phyloP scores from a whole-genome alignment of 2,113 vertebrate species.

The Willisornis vidua region DNA sequence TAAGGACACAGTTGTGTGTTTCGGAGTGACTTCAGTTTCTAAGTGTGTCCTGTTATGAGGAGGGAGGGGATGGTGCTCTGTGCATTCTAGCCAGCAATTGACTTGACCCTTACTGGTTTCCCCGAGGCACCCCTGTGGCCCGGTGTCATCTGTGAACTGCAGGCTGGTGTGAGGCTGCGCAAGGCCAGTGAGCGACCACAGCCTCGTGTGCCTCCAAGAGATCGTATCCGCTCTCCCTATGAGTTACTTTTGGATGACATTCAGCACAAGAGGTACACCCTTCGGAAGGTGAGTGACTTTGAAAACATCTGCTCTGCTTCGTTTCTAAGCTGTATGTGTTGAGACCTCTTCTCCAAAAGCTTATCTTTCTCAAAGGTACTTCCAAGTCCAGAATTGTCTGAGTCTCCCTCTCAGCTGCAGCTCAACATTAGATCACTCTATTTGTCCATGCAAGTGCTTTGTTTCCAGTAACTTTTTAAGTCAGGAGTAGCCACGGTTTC shows the following conservation, averaged over 20 bases:
- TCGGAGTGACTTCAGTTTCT: not conserved
- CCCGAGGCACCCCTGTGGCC: slow-evolving; percentile 49
- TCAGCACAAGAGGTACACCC: slow-evolving; percentile 62
- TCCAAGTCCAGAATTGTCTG: not conserved
- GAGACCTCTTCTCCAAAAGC: not conserved
- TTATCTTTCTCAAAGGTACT: not conserved
- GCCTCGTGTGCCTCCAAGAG: accelerated
- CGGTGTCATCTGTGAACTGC: slow-evolving; percentile 60
- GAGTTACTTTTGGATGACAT: slow-evolving; percentile 73
- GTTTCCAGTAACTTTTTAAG: not conserved
- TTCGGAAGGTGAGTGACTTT: slow-evolving; percentile 69
- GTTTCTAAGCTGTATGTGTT: not conserved
- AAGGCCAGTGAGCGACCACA: not conserved
- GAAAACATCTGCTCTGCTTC: not conserved
- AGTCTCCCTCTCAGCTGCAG: not conserved
- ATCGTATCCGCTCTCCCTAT: slow-evolving; percentile 15
- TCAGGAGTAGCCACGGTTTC: not conserved
- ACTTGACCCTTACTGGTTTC: not conserved
- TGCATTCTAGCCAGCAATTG: not conserved
- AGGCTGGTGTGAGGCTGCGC: slow-evolving; percentile 53
- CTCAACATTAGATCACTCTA: not conserved
- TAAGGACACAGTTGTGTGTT: not conserved
- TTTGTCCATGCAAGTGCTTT: not conserved
- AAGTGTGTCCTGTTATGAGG: not conserved
- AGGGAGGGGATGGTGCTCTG: not conserved